A percentile compares a stretch with the other conserved stretches of the same genome.
phyloP scores from a whole-genome alignment of 37 sponge, comb jelly and placozoan species.

The Ephydatia muelleri region DNA sequence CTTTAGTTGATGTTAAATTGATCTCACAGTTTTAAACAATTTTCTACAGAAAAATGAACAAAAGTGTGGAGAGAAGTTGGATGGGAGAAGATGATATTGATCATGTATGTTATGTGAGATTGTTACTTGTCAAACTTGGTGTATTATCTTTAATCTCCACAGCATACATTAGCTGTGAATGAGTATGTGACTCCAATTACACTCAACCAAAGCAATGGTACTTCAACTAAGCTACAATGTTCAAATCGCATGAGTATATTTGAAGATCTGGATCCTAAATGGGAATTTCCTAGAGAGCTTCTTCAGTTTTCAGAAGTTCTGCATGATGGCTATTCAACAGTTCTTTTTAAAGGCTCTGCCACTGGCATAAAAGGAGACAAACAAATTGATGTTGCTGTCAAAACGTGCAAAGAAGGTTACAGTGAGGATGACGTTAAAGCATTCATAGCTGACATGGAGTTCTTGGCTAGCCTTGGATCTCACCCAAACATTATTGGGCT shows the following conservation, averaged over 20 bases:
- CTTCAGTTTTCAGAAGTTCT: constrained; percentile 46
- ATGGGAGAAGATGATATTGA: not conserved
- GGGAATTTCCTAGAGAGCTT: constrained; percentile 50
- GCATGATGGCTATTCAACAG: constrained; percentile 39
- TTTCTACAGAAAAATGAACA: not conserved
- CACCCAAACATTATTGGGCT: constrained; percentile 67
- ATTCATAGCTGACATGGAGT: constrained; percentile 54
- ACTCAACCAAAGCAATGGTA: not conserved
- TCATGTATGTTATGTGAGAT: not conserved
- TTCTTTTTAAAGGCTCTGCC: constrained; percentile 48
- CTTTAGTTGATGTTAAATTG: too few species aligned
- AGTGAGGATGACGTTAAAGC: constrained; percentile 54
- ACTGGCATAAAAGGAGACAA: constrained; percentile 31
- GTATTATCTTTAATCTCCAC: not conserved
- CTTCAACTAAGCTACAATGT: not conserved
- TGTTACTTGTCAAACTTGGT: not conserved
- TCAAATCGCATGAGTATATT: not conserved
- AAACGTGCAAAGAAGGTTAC: constrained; percentile 37
- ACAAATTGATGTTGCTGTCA: constrained; percentile 50
- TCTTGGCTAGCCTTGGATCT: constrained; percentile 48
- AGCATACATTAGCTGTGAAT: not conserved
- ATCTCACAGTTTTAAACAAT: not conserved
- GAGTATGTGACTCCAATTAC: not conserved
- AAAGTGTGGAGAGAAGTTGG: not conserved
- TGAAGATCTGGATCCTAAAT: constrained; percentile 47